A percentile compares a stretch with the other conserved stretches of the same genome.
Evolutionary conservation across 2,888 invertebrate genomes (phyloP).

Genomic region (Sycophila texana): DNA sequence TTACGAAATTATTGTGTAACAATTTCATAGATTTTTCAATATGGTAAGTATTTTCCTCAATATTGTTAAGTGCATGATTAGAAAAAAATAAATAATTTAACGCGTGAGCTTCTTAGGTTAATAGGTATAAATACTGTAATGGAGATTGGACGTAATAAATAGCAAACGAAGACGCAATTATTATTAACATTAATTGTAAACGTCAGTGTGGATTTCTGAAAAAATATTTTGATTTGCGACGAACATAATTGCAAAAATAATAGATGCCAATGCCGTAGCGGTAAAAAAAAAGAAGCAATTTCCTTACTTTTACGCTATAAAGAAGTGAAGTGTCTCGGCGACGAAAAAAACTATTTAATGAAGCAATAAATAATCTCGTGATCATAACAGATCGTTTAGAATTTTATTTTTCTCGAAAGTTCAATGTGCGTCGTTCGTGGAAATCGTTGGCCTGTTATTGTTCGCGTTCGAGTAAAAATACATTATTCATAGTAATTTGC

Average conservation of each 20-base stretch:
- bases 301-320: background rate
- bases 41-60: no score
- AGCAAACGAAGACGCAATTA: background rate
- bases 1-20: no score
- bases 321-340: background rate
- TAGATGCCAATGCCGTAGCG: background rate
- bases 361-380: background rate
- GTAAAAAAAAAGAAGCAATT: background rate
- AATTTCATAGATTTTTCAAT: no score
- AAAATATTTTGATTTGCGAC: conserved; percentile 17
- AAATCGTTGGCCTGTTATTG: no score
- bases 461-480: no score
- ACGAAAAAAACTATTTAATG: background rate
- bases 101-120: no score
- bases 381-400: background rate
- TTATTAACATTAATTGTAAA: conserved; percentile 1
- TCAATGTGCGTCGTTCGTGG: background rate
- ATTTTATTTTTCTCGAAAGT: background rate
- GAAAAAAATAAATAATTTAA: no score
- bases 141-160: background rate
- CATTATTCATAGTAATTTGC: no score
- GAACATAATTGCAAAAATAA: conserved; percentile 7
- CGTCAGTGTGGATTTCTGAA: background rate
- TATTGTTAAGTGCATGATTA: no score
- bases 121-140: background rate